These are phyloP conservation scores for Excalfactoria chinensis DNA, from an alignment of 2,113 vertebrate species.

Conservation along the genomic window DNA sequence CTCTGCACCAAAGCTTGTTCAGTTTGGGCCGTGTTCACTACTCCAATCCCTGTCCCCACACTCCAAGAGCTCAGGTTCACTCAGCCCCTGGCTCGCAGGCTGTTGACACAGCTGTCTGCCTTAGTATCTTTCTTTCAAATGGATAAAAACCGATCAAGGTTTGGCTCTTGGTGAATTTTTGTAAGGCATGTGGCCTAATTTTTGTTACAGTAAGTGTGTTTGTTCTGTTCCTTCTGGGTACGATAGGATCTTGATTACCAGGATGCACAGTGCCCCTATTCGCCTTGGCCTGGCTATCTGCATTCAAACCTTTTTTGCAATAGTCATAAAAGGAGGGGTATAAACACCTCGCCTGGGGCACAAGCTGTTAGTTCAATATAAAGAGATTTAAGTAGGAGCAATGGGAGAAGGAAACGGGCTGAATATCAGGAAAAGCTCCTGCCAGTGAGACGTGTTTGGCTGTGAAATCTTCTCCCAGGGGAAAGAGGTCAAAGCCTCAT, in stretches of 20 bases:
- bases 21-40: conserved; percentile 13
- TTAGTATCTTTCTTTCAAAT: conserved; percentile 8
- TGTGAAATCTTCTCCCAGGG: conserved; percentile 75
- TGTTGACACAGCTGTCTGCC: conserved; percentile 66
- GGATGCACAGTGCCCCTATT: not conserved
- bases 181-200: conserved; percentile 48
- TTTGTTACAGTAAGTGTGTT: conserved; percentile 49
- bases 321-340: not conserved
- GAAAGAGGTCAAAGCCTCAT: conserved; percentile 73
- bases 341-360: conserved; percentile 10
- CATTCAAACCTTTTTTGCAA: not conserved
- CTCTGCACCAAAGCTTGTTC: not conserved
- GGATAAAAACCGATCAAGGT: conserved; percentile 65
- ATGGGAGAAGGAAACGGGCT: conserved; percentile 71
- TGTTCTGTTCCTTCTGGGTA: conserved; percentile 45
- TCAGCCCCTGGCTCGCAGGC: conserved; percentile 38
- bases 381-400: conserved; percentile 63
- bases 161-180: conserved; percentile 56
- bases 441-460: conserved; percentile 74
- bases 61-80: conserved; percentile 37
- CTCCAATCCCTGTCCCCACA: not conserved
- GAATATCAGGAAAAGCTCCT: conserved; percentile 76
- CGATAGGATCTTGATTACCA: not conserved
- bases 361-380: conserved; percentile 52
- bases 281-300: not conserved